Evolutionary conservation across 2,888 invertebrate genomes (phyloP), one percentile per base, ranked within the genome.

Genomic region (Notodonta ziczac): DNA sequence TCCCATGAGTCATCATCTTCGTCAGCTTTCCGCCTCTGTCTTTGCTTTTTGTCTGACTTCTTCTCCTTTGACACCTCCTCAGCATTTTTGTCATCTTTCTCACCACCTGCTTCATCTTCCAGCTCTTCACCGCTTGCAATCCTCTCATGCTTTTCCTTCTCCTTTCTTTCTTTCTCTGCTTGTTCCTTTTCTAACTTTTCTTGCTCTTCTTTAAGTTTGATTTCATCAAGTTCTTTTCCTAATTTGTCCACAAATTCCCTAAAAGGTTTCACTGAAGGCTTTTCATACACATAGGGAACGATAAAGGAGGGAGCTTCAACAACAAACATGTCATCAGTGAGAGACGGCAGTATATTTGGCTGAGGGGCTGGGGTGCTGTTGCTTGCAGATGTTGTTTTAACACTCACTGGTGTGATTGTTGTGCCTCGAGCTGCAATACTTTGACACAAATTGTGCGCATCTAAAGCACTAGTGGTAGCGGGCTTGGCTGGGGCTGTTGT

Each of bases 301-400:
- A 98, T 98, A 82, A 98, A 98, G 48, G 98, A 98, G 10, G 98
- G 98, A 40, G 98, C 98, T 90, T 98, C 98, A 35, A 98, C 96
- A 35, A 98, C 98, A 90, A 97, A 98, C 97, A 98, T 98, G 76
- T 98, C 98, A 87, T 98, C 98, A 48, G 98, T 98, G 32, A 98
- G 89, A 13, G 97, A 97, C 14, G 97, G 97, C 77, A 98, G 87
- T 70, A 97, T 93, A 62, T 86, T 91, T 52, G 90, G 86, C 73
- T 88, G 90, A 16, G 89, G 76, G 54, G 80, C 66, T 39, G 83
- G 77, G 13, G 78, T 59, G 55, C 57, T 77, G 59, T 64, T 78
- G 16, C 66, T 75, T 53, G 71, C 72, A 16, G 68, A 73, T 4
- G 79, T 67, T 58, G 78, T 74, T 72, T 90, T 91, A 62, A 86